phyloP scores from a whole-genome alignment of 2,888 invertebrate species.

The Harpagoxenus sublaevis region DNA sequence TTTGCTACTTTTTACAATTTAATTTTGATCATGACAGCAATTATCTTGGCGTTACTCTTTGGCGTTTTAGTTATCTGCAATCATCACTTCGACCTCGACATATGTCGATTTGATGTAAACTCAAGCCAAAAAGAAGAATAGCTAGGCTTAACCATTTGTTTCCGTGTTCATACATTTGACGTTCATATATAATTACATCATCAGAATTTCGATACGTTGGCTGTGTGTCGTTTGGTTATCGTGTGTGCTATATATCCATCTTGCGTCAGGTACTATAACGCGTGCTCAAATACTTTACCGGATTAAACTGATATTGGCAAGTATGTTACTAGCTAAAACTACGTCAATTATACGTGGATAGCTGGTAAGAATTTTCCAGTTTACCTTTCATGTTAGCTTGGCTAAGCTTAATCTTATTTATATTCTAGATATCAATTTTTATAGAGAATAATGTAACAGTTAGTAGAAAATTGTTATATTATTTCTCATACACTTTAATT shows the following conservation, averaged over 20 bases:
- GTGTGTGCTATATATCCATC: background rate
- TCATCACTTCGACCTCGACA: background rate
- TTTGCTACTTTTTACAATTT: background rate
- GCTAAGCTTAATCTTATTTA: slow-evolving; percentile 8
- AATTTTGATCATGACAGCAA: background rate
- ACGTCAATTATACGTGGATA: background rate
- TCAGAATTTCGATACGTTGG: background rate
- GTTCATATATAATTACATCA: slow-evolving; percentile 18
- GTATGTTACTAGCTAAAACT: slow-evolving; percentile 22
- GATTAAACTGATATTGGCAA: slow-evolving; percentile 66
- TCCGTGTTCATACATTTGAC: background rate
- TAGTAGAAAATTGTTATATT: background rate
- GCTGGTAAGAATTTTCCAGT: background rate
- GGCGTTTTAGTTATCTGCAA: background rate
- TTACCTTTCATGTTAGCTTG: background rate
- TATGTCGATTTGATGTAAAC: background rate
- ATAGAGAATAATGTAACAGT: background rate
- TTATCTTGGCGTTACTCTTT: background rate
- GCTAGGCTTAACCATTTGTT: background rate
- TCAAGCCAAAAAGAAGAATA: background rate
- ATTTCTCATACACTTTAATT: slow-evolving; percentile 24
- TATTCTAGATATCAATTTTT: slow-evolving; percentile 2
- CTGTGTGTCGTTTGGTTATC: slow-evolving; percentile 34
- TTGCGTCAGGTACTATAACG: slow-evolving; percentile 24
- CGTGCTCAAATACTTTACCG: slow-evolving; percentile 58